Percentiles rank a stretch among this genome's conserved stretches.
Evolutionary conservation across 2,797 vertebrate species (phyloP).

Genomic region (Bovichtus diacanthus): DNA sequence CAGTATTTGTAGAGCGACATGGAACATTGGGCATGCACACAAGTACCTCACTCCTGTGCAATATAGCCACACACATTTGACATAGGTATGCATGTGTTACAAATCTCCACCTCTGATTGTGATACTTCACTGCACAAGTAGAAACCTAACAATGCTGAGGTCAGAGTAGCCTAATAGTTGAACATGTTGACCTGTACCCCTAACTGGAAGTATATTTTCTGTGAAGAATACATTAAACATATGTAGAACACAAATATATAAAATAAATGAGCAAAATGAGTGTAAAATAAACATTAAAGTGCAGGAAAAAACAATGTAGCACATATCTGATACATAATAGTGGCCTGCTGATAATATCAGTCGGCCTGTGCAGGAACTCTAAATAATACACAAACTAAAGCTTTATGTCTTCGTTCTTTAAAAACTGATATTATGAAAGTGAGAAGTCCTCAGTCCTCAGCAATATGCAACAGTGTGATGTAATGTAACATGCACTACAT

Average conservation of each 20-base stretch:
- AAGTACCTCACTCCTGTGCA: neutral
- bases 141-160: neutral
- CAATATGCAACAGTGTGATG: neutral
- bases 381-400: neutral
- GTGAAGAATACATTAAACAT: neutral
- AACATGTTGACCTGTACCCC: neutral
- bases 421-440: neutral
- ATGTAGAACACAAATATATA: neutral
- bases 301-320: neutral
- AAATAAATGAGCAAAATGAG: neutral
- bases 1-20: neutral
- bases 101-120: too few relatives aligned
- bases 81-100: neutral
- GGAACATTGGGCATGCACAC: too few relatives aligned
- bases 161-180: neutral
- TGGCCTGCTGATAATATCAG: neutral
- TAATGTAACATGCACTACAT: neutral
- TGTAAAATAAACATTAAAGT: neutral
- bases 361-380: neutral
- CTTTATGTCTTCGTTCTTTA: neutral
- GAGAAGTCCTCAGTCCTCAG: neutral
- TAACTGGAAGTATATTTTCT: neutral
- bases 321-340: neutral
- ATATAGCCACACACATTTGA: neutral
- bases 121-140: neutral